Conservation (phyloP, 1,140 invertebrate species). For the Bacillus rossius region DNA sequence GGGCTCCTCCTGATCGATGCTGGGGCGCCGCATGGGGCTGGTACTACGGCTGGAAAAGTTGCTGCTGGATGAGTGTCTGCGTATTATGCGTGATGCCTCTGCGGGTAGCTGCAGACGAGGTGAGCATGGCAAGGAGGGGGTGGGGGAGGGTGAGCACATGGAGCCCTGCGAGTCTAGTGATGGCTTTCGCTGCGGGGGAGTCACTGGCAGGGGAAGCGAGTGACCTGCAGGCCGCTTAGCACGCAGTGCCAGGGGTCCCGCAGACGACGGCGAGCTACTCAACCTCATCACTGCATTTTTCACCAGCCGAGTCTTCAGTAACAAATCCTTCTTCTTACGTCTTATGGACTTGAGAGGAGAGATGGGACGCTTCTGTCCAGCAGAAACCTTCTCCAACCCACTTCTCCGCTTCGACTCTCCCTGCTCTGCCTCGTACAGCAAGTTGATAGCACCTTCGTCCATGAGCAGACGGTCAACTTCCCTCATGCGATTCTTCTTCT, state of each 20-base stretch:
- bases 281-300: slow-evolving; percentile 50
- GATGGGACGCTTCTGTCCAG: neutral
- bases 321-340: slow-evolving; percentile 25
- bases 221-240: slow-evolving; percentile 35
- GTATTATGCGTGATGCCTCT: slow-evolving; percentile 71
- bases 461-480: slow-evolving; percentile 73
- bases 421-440: slow-evolving; percentile 69
- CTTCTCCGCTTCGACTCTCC: slow-evolving; percentile 21
- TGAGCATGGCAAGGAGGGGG: slow-evolving; percentile 1
- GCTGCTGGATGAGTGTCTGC: slow-evolving; percentile 68
- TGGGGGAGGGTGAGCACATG: slow-evolving; percentile 2
- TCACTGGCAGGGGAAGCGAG: too few species aligned
- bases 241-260: slow-evolving; percentile 50
- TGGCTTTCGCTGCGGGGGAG: slow-evolving; percentile 3
- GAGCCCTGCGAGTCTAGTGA: slow-evolving; percentile 7
- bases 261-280: slow-evolving; percentile 36
- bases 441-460: slow-evolving; percentile 80
- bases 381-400: neutral
- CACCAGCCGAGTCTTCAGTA: slow-evolving; percentile 42
- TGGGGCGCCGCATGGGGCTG: slow-evolving; percentile 29
- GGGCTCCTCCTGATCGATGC: neutral
- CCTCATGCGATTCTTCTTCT: slow-evolving; percentile 27
- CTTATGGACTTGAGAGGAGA: slow-evolving; percentile 7
- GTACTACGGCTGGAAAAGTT: slow-evolving; percentile 68
- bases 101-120: slow-evolving; percentile 37